Conservation (phyloP, 2,888 invertebrate species). For the Leptogaster cylindrica region DNA sequence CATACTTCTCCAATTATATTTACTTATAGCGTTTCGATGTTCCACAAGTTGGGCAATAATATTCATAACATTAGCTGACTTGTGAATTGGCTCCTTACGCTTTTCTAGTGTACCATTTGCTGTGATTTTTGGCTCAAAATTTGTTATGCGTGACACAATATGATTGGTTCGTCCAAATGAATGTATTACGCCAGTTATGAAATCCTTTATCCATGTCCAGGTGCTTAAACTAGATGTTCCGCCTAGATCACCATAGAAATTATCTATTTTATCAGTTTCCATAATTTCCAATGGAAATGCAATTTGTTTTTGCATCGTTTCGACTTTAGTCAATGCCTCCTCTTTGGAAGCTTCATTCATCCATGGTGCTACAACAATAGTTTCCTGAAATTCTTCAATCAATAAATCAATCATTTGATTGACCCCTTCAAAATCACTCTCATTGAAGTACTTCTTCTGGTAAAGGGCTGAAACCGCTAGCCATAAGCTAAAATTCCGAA, state of each 20-base stretch:
- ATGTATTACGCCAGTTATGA: conserved; percentile 9
- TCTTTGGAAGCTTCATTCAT: conserved; percentile 6
- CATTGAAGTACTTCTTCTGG: conserved; percentile 6
- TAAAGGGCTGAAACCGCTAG: background rate
- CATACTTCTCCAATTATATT: conserved; percentile 18
- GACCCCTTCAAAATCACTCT: background rate
- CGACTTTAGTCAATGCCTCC: conserved; percentile 3
- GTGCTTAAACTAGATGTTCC: background rate
- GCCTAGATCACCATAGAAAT: conserved; percentile 27
- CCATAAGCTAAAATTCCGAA: conserved; percentile 19
- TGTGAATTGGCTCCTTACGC: background rate
- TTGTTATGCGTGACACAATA: conserved; percentile 17
- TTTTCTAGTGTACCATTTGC: background rate
- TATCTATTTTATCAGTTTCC: conserved; percentile 9
- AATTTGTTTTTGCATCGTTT: conserved; percentile 16
- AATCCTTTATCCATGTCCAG: conserved; percentile 25
- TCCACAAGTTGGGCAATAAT: conserved; percentile 4
- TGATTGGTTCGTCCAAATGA: conserved; percentile 1
- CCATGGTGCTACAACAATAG: conserved; percentile 3
- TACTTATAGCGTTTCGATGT: conserved; percentile 7
- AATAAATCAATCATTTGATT: background rate
- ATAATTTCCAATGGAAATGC: conserved; percentile 9
- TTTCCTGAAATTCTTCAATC: background rate
- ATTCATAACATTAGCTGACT: conserved; percentile 5
- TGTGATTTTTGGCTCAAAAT: background rate